Percentiles rank a stretch among this genome's conserved stretches.
Evolutionary conservation across 2,113 vertebrate species (phyloP).

Genomic region (Colinus virginianus): DNA sequence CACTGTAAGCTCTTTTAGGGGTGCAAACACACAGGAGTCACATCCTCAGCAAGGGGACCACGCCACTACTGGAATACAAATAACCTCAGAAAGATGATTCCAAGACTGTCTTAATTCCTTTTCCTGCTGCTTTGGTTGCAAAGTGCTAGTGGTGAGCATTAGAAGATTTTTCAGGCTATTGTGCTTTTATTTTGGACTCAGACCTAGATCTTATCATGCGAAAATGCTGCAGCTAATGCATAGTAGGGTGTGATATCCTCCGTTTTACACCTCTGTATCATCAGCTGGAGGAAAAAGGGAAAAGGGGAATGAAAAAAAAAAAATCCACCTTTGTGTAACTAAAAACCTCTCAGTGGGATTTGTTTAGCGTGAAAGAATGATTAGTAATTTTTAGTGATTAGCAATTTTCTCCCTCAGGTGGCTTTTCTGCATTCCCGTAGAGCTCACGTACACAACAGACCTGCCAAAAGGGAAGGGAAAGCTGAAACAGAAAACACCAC

Average conservation of each 20-base stretch:
- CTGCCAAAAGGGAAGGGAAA: slow-evolving; percentile 61
- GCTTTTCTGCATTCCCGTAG: slow-evolving; percentile 76
- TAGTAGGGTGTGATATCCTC: slow-evolving; percentile 57
- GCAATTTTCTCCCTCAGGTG: slow-evolving; percentile 80
- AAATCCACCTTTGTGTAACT: slow-evolving; percentile 47
- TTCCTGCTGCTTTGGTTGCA: not conserved
- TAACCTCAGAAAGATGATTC: not conserved
- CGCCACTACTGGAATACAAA: not conserved
- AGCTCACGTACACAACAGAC: slow-evolving; percentile 51
- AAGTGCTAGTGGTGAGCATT: slow-evolving; percentile 14
- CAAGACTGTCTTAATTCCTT: not conserved
- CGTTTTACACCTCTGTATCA: slow-evolving; percentile 69
- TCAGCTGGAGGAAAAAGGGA: slow-evolving; percentile 49
- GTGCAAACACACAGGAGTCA: not conserved
- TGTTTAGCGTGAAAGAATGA: slow-evolving; percentile 78
- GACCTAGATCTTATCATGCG: slow-evolving; percentile 61
- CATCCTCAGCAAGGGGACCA: not conserved
- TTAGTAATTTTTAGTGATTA: slow-evolving; percentile 81
- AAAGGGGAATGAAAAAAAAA: not conserved
- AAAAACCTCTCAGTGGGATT: slow-evolving; percentile 76
- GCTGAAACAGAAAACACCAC: slow-evolving; percentile 42
- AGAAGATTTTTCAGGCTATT: slow-evolving; percentile 64
- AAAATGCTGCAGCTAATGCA: slow-evolving; percentile 58
- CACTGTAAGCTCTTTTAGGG: not conserved
- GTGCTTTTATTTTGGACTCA: slow-evolving; percentile 67